phyloP scores from a whole-genome alignment of 2,888 invertebrate species.

The Epirrhoe tristata region DNA sequence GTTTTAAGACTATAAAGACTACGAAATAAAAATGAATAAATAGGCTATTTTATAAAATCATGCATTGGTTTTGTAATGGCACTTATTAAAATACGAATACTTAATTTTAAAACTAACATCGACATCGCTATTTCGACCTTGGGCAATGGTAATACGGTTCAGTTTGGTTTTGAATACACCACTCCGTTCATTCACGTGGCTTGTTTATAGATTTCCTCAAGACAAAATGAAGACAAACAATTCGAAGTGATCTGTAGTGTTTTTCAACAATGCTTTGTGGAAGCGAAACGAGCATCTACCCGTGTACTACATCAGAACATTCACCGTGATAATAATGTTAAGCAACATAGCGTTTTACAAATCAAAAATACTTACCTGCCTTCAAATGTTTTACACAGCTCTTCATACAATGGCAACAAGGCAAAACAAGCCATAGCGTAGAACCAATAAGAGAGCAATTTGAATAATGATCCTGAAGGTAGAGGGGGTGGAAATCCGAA shows the following conservation, averaged over 20 bases:
- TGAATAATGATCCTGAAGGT: background rate
- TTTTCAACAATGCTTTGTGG: conserved; percentile 52
- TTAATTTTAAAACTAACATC: conserved; percentile 17
- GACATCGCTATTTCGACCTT: conserved; percentile 16
- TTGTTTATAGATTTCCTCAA: conserved; percentile 75
- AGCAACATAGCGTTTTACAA: background rate
- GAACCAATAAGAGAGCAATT: background rate
- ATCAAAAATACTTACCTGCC: conserved; percentile 3
- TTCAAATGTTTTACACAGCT: background rate
- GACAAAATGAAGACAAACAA: conserved; percentile 68
- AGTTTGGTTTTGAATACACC: conserved; percentile 12
- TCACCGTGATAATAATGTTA: conserved; percentile 1
- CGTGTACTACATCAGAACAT: background rate
- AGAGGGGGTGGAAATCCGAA: background rate
- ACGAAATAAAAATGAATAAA: background rate
- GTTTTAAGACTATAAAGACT: background rate
- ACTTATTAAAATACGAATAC: conserved; percentile 22
- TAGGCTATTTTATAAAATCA: background rate
- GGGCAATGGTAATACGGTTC: conserved; percentile 21
- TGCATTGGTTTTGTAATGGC: conserved; percentile 5
- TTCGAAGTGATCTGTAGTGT: conserved; percentile 51
- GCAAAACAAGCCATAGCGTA: background rate
- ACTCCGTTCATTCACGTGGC: conserved; percentile 17
- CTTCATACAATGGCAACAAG: background rate
- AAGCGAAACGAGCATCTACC: conserved; percentile 6